phyloP scores from a whole-genome alignment of 2,888 invertebrate species.

The Syrista parreyssii region DNA sequence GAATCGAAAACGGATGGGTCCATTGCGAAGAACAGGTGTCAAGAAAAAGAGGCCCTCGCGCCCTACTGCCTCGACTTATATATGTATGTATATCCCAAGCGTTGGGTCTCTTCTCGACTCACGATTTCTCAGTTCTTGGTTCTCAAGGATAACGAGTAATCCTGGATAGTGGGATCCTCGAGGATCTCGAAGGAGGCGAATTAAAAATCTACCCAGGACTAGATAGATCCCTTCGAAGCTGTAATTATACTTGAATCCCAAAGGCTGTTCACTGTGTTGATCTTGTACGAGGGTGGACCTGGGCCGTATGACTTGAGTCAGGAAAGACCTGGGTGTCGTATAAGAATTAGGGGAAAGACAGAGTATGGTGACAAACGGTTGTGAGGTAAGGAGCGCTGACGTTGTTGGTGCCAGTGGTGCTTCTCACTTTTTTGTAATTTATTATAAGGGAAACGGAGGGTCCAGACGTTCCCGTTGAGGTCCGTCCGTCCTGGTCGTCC shows the following conservation, averaged over 20 bases:
- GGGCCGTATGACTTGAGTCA: background rate
- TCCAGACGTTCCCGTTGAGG: background rate
- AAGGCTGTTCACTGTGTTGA: background rate
- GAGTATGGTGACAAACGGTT: background rate
- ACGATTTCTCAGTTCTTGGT: slow-evolving; percentile 18
- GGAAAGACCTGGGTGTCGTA: background rate
- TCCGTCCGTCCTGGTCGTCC: background rate
- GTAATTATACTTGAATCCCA: slow-evolving; percentile 53
- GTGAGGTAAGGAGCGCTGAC: background rate
- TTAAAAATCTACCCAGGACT: slow-evolving; percentile 16
- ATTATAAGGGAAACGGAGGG: slow-evolving; percentile 26
- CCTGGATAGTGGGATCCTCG: slow-evolving; percentile 49
- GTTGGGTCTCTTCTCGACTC: slow-evolving; percentile 2
- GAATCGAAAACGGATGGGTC: slow-evolving; percentile 38
- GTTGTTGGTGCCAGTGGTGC: background rate
- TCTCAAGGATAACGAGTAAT: slow-evolving; percentile 62
- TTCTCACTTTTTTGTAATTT: slow-evolving; percentile 24
- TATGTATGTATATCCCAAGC: slow-evolving; percentile 32
- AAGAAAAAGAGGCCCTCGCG: slow-evolving; percentile 27
- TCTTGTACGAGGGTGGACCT: background rate
- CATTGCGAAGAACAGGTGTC: slow-evolving; percentile 47
- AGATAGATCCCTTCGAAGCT: slow-evolving; percentile 31
- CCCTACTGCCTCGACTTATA: slow-evolving; percentile 46
- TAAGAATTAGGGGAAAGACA: background rate
- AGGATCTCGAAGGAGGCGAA: background rate